Base-by-base conservation (phyloP, 2,113 vertebrate species). In the Peromyscus maniculatus region DNA sequence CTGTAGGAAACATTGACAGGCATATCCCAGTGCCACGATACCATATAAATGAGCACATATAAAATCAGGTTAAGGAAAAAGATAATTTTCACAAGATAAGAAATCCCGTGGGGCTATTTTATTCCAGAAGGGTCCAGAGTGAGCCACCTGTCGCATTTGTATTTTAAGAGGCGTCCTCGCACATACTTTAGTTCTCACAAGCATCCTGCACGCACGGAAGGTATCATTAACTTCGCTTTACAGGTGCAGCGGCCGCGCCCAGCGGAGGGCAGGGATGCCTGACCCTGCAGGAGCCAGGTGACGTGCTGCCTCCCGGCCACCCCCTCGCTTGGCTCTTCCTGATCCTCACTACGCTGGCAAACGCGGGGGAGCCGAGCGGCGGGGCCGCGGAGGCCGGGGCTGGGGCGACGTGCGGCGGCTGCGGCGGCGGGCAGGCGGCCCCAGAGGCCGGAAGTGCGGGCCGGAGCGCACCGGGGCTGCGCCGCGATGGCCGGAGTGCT, bases 371-470 rank as follows among this genome's bases (percentile, higher is more conserved):
- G 13, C 49, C 0, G 1, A 46, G 87, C 87, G 15, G 69, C 69
- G 33, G 39, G 0, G 17, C 66, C 9, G 13, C 39, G 24, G 26
- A 33, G 49, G 3, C 4, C 26, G 46, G 17, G 33, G 74, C 46
- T 43, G 74, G 24, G 39, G 0, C 0, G 36, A 62, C 0, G 75
- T 12, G 12, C 9, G 46, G 74, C 7, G 64, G 8, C 10, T 0
- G 83, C 8, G 16, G 52, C 13, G 21, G 55, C 24, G 2, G 13
- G 43, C 13, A 4, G 87, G n/a, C 10, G 72, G 94, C 69, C 79
- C 69, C 82, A 93, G 96, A 95, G 96, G 77, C 55, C 97, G 96
- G 83, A 97, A 98, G 97, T 90, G 78, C 49, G 36, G 78, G 69
- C 77, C 39, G 0, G 15, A 3, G 4, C 33, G 79, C 57, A n/a